Base-by-base conservation (phyloP, 2,113 vertebrate species). In the Macaca mulatta region DNA sequence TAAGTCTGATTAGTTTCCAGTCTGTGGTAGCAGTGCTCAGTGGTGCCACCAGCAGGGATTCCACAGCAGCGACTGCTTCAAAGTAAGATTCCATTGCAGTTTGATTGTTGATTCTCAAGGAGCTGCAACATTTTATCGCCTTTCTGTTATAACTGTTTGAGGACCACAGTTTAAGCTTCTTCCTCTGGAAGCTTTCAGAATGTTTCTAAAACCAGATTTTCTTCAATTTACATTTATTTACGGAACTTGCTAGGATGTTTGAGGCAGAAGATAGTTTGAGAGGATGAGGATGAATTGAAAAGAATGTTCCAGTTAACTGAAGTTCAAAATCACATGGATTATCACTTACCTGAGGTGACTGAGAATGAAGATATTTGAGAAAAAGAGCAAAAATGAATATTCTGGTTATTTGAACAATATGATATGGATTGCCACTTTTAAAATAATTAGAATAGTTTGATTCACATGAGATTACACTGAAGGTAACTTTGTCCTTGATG, bases 361-460 rank as follows among this genome's bases (percentile, higher is more conserved):
- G 8, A 84, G 14, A 67, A 74, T 57, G 35, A 77, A 97, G 69
- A 82, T 77, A 82, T 69, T 57, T 75, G 32, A 57, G 59, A 8
- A 22, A 70, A 40, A 74, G 18, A 64, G 22, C 22, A 50, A 70
- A 20, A 30, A 25, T 7, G 6, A 82, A 88, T 90, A 6, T 40
- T 81, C 83, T 90, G 64, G 27, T 81, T 87, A 59, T 92, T 61
- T 90, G 40, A 81, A 11, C 25, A 48, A 27, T 70, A 35, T 43
- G 16, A 86, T 25, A 59, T 75, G 22, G 9, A 70, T 70, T 95
- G 72, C 11, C 78, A 52, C 32, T 50, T 89, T 94, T 69, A 52
- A 96, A 93, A 91, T n/a, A 89, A 93, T 83, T 79, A 64, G 12
- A 84, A 93, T 86, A 90, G 6, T 69, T 0, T 80, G 89, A 78